phyloP scores from a whole-genome alignment of 2,113 vertebrate genomes.

The Vulpes ferrilata region DNA sequence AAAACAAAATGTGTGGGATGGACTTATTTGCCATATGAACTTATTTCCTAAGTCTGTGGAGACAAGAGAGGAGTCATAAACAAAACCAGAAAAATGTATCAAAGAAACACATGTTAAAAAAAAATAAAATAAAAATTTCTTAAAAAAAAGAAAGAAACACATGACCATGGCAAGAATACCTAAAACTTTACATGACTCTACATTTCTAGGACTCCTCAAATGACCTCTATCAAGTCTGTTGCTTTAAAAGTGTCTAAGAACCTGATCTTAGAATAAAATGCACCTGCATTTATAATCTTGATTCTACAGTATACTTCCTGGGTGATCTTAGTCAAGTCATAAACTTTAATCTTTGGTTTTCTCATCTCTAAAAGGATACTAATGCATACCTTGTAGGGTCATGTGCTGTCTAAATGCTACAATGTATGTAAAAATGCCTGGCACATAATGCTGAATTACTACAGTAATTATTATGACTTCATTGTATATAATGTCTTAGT shows the following conservation, averaged over 20 bases:
- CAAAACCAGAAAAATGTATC: not conserved
- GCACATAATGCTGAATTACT: not conserved
- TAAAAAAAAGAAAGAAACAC: not conserved
- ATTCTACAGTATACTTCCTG: not conserved
- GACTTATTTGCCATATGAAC: not conserved
- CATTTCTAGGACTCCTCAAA: not conserved
- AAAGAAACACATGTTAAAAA: not conserved
- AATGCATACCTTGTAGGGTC: not conserved
- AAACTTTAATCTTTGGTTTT: constrained; percentile 17
- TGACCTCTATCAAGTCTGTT: not conserved
- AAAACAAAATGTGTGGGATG: not conserved
- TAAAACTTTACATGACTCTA: not conserved
- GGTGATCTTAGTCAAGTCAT: not conserved
- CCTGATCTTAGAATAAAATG: not conserved
- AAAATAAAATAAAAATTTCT: too few relatives aligned
- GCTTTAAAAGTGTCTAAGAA: not conserved
- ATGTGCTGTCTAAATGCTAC: not conserved
- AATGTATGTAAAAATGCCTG: not conserved
- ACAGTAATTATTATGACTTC: not conserved
- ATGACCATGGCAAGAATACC: not conserved
- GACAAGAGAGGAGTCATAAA: not conserved
- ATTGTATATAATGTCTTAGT: not conserved
- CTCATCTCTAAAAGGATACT: not conserved
- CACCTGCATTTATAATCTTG: not conserved
- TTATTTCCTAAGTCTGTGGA: not conserved